Conservation (phyloP, 2,113 vertebrate species). For the Otocyon megalotis region DNA sequence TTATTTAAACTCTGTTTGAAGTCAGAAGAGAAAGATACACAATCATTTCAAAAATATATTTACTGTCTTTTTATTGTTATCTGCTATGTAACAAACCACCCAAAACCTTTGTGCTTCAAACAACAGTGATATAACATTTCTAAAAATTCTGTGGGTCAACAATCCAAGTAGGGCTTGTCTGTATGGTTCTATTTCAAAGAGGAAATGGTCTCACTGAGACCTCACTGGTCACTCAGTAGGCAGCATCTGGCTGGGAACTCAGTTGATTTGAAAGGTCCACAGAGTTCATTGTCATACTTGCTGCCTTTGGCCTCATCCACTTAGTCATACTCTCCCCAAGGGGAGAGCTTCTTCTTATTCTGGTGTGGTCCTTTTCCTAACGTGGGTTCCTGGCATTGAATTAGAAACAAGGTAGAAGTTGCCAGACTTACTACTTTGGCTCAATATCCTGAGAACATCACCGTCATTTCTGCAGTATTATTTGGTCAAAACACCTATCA, state of each 20-base stretch:
- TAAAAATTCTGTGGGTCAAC: neutral
- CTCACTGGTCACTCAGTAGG: neutral
- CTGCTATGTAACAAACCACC: neutral
- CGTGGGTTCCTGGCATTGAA: neutral
- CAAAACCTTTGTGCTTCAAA: neutral
- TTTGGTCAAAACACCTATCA: neutral
- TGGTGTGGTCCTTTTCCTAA: no score
- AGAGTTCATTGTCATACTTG: no score
- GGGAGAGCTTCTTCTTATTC: neutral
- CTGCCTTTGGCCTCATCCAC: neutral
- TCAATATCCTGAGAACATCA: neutral
- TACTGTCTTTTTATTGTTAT: neutral
- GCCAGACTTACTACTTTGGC: neutral
- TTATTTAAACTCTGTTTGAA: neutral
- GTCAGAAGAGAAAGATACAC: neutral
- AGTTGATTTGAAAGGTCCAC: neutral
- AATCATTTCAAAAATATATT: neutral
- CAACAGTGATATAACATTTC: neutral
- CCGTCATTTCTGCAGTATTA: neutral
- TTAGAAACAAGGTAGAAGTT: neutral
- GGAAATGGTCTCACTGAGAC: neutral
- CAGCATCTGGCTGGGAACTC: neutral
- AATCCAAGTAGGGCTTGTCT: neutral
- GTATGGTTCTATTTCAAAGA: neutral
- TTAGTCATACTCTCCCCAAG: no score